Conservation (phyloP, 2,888 invertebrate genomes). For the Leucoptera coffeella region DNA sequence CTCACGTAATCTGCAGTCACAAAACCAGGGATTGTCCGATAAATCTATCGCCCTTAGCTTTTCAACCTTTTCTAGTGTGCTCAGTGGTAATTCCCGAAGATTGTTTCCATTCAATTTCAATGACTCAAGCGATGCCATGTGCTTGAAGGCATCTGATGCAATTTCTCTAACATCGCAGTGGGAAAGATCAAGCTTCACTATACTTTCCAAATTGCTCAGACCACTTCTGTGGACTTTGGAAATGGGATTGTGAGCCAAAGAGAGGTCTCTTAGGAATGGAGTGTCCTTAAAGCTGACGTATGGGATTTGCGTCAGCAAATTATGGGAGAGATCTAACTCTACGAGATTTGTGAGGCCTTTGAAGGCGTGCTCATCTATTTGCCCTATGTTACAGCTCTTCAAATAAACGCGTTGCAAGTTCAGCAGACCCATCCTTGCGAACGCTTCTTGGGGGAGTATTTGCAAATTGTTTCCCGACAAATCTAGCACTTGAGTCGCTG, state of each 20-base stretch:
- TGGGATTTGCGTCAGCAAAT: slow-evolving; percentile 75
- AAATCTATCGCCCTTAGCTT: slow-evolving; percentile 75
- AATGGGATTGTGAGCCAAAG: slow-evolving; percentile 76
- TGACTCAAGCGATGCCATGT: slow-evolving; percentile 68
- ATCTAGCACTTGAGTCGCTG: slow-evolving; percentile 86
- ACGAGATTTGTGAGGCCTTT: slow-evolving; percentile 83
- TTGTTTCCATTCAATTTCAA: slow-evolving; percentile 78
- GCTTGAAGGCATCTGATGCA: slow-evolving; percentile 65
- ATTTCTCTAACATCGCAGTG: slow-evolving; percentile 75
- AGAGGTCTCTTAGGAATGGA: slow-evolving; percentile 75
- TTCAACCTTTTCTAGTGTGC: slow-evolving; percentile 66
- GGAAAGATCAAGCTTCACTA: slow-evolving; percentile 79
- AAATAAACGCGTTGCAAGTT: slow-evolving; percentile 85
- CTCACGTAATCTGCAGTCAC: slow-evolving; percentile 77
- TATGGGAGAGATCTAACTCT: slow-evolving; percentile 82
- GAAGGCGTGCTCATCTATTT: slow-evolving; percentile 80
- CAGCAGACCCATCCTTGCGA: slow-evolving; percentile 71
- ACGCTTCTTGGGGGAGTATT: slow-evolving; percentile 75
- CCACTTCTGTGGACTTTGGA: slow-evolving; percentile 70
- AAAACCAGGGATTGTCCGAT: slow-evolving; percentile 85
- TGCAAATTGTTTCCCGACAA: slow-evolving; percentile 83
- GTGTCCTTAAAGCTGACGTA: slow-evolving; percentile 72
- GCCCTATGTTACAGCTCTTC: slow-evolving; percentile 76
- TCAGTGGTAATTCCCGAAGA: slow-evolving; percentile 64
- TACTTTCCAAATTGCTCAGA: slow-evolving; percentile 66